Conservation (phyloP, 2,113 vertebrate species). For the Otocyon megalotis region DNA sequence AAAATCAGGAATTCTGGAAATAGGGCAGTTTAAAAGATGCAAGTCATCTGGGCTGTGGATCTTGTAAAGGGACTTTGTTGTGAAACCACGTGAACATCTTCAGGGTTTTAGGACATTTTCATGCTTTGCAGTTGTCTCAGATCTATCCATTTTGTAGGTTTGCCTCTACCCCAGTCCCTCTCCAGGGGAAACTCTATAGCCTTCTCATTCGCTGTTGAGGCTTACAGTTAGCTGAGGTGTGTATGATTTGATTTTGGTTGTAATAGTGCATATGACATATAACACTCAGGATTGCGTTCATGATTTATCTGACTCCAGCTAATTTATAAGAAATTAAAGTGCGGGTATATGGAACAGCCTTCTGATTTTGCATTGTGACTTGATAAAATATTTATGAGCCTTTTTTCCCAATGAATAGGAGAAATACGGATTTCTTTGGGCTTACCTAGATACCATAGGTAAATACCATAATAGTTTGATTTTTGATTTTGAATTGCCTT, state of each 20-base stretch:
- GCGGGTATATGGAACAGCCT: background rate
- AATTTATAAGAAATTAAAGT: conserved; percentile 66
- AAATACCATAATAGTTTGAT: conserved; percentile 5
- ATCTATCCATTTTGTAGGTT: background rate
- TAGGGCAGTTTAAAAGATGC: conserved; percentile 32
- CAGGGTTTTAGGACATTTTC: conserved; percentile 41
- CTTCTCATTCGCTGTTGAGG: background rate
- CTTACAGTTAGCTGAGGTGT: background rate
- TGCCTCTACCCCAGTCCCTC: background rate
- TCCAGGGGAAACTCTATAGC: background rate
- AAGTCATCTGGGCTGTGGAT: background rate
- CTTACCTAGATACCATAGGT: background rate
- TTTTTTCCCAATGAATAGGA: background rate
- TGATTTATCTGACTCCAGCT: conserved; percentile 56
- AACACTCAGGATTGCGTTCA: background rate
- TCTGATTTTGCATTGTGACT: conserved; percentile 30
- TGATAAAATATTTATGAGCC: conserved; percentile 51
- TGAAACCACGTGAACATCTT: conserved; percentile 60
- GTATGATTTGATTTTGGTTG: conserved; percentile 18
- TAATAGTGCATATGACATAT: conserved; percentile 9
- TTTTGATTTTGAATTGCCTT: conserved; percentile 28
- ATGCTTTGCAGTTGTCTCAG: background rate
- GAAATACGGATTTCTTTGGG: background rate
- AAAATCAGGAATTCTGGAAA: conserved; percentile 66
- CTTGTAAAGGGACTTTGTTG: conserved; percentile 74